Base-by-base conservation (phyloP, 2,888 invertebrate genomes). In the Fragum whitleyi region DNA sequence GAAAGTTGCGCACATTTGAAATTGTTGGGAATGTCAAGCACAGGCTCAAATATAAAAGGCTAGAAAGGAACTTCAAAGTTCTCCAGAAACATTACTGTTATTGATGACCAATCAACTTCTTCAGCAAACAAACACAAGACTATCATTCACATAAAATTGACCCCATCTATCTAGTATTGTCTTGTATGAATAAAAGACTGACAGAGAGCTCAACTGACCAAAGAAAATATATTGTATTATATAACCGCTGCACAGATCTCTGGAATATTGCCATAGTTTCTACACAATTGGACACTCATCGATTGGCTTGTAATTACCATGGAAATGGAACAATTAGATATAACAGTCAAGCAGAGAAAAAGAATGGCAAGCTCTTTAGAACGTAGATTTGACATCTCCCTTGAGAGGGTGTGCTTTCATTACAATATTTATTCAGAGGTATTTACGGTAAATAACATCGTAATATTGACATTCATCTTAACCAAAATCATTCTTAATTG, bases 121-220 rank as follows among this genome's bases (percentile, higher is more conserved):
- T 19, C 47, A 47, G 47, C 47, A 5, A 47, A 47, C 47, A 47
- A 47, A 19, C 47, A 14, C 5, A 47, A 47, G 47, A 14, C 47
- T 47, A 19, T 47, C 5, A 16, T 14, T 47, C 47, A 3, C 14
- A 47, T 16, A 47, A 26, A 47, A 47, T 47, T 47, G 47, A 47
- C 47, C 47, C 5, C n/a, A 47, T 47, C 47, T 47, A 47, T 47
- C 47, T 47, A 5, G 2, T 14, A 47, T 47, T 47, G 47, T 47
- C 47, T 47, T 47, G 47, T 19, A 32, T 61, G n/a, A 61, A 32
- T 32, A 32, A n/a, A 61, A 32, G 61, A 61, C n/a, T 61, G 61
- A 32, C 61, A 32, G 61, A 14, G 19, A 29, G 29, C 32, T 32
- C 9, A 61, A 32, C 29, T 61, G 61, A 61, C 61, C 61, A 61